Conservation (phyloP, 2,888 invertebrate genomes). For the Meteorus colon region DNA sequence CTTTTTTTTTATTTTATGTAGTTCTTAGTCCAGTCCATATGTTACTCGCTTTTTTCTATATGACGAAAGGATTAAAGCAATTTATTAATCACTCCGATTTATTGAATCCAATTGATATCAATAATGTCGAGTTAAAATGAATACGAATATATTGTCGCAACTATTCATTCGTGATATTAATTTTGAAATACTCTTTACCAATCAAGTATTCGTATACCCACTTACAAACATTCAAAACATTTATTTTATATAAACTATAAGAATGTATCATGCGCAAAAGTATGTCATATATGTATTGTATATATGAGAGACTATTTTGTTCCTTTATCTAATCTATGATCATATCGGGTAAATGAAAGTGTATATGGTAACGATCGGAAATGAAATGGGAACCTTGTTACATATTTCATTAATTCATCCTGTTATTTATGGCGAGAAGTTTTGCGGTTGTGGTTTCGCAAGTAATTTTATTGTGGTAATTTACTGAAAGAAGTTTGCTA, state of each 20-base stretch:
- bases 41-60: neutral
- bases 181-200: neutral
- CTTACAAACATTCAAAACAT: neutral
- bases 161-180: neutral
- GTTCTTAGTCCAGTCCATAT: neutral
- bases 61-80: neutral
- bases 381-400: neutral
- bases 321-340: neutral
- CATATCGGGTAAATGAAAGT: neutral
- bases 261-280: neutral
- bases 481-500: neutral
- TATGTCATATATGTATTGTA: neutral
- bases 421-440: neutral
- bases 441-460: neutral
- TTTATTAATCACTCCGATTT: slow-evolving; percentile 56
- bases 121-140: slow-evolving; percentile 47
- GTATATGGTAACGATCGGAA: neutral
- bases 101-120: slow-evolving; percentile 66
- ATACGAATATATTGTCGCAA: neutral
- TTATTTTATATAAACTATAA: neutral
- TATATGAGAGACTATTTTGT: neutral
- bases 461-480: neutral
- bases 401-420: neutral
- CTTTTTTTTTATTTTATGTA: neutral
- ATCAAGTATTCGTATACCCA: neutral